phyloP scores from a whole-genome alignment of 2,113 vertebrate genomes.

The Pyxicephalus adspersus region DNA sequence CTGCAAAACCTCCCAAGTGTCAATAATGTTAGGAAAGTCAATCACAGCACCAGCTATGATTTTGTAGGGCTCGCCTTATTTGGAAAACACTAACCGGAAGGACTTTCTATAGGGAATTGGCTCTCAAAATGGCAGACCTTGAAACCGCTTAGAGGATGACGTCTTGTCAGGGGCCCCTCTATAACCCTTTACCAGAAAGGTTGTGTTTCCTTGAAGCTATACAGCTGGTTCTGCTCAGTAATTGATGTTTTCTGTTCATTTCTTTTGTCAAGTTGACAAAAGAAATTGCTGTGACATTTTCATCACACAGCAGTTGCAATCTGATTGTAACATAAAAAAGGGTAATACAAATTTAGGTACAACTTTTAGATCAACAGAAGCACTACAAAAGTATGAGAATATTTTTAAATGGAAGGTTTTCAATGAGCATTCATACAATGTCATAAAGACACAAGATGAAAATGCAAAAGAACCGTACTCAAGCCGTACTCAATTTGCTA shows the following conservation, averaged over 20 bases:
- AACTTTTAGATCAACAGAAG: no score
- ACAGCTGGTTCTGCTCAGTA: conserved; percentile 6
- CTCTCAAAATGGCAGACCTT: conserved; percentile 50
- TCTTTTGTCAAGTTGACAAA: conserved; percentile 5
- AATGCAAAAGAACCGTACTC: no score
- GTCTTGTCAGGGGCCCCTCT: conserved; percentile 6
- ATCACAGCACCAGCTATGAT: conserved; percentile 4
- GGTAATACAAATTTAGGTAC: no score
- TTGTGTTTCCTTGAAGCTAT: conserved; percentile 22
- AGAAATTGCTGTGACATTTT: not conserved
- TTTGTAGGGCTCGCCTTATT: conserved; percentile 24
- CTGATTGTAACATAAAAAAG: no score
- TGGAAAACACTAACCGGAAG: conserved; percentile 25
- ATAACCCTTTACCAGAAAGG: not conserved
- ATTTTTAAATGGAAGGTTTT: no score
- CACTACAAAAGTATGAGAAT: no score
- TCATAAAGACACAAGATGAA: no score
- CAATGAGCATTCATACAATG: no score
- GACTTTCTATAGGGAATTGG: conserved; percentile 29
- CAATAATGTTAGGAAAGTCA: conserved; percentile 28
- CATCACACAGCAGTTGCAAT: not conserved
- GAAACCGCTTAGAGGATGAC: conserved; percentile 21
- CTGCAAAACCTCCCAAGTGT: conserved; percentile 26
- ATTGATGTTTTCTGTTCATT: conserved; percentile 1
- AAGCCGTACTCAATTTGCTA: no score